Evolutionary conservation across 2,797 vertebrate genomes (phyloP).

Genomic region (Enteromius anoplus): DNA sequence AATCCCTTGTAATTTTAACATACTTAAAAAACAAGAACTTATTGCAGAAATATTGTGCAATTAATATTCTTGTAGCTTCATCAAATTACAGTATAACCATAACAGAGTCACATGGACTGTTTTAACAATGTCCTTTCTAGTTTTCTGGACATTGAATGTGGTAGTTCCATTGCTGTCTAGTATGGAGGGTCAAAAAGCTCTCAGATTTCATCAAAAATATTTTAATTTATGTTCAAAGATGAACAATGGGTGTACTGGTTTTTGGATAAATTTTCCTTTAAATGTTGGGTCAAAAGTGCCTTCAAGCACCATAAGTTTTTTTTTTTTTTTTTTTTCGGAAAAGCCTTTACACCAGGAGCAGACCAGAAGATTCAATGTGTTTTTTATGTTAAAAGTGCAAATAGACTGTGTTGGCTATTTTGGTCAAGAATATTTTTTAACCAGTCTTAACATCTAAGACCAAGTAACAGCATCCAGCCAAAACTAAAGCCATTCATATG

Average conservation of each 20-base stretch:
- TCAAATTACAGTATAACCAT: background rate
- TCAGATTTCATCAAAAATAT: background rate
- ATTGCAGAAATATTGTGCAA: background rate
- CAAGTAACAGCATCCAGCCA: background rate
- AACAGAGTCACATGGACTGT: background rate
- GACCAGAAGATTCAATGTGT: background rate
- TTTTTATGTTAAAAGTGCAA: background rate
- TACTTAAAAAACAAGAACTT: background rate
- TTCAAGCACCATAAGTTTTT: background rate
- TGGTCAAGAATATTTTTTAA: conserved; percentile 6
- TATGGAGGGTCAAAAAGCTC: background rate
- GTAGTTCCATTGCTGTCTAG: background rate
- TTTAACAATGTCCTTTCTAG: background rate
- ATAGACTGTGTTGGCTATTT: background rate
- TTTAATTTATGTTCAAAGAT: background rate
- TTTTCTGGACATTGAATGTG: background rate
- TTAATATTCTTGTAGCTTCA: background rate
- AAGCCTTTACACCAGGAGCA: background rate
- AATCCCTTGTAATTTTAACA: background rate
- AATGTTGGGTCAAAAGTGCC: background rate
- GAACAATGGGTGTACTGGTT: background rate
- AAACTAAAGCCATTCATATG: conserved; percentile 8
- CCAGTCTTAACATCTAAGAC: background rate
- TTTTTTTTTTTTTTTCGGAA: background rate
- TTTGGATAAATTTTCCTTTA: background rate